A percentile compares a stretch with the other conserved stretches of the same genome.
Conservation (phyloP, 2,888 invertebrate species). For the Ptilodon capucinus region DNA sequence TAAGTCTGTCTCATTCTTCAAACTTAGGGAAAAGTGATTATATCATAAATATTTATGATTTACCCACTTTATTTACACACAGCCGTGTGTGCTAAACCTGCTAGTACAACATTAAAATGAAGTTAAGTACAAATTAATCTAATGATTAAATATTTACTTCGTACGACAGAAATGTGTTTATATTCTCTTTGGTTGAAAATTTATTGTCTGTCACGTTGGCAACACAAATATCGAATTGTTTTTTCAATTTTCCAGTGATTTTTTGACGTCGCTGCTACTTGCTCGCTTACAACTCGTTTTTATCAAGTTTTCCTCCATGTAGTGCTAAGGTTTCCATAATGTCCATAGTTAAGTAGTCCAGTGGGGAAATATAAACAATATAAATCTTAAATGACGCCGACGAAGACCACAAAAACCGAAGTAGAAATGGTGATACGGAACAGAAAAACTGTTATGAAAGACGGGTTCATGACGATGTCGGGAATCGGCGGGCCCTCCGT, state of each 20-base stretch:
- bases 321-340: slow-evolving; percentile 72
- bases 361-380: slow-evolving; percentile 61
- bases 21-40: too few species aligned
- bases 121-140: too few species aligned
- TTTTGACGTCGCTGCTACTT: slow-evolving; percentile 75
- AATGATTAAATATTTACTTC: too few species aligned
- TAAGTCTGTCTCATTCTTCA: too few species aligned
- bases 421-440: slow-evolving; percentile 94
- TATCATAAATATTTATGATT: too few species aligned
- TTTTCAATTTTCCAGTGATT: slow-evolving; percentile 73
- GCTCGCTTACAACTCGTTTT: slow-evolving; percentile 67
- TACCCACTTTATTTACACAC: too few species aligned
- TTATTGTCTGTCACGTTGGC: slow-evolving; percentile 15
- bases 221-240: slow-evolving; percentile 73
- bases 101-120: too few species aligned
- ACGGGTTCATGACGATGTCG: slow-evolving; percentile 93
- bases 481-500: slow-evolving; percentile 97
- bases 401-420: slow-evolving; percentile 91
- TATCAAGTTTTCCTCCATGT: slow-evolving; percentile 65
- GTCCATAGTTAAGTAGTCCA: slow-evolving; percentile 70
- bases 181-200: too few species aligned
- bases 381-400: slow-evolving; percentile 85
- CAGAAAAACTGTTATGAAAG: slow-evolving; percentile 93
- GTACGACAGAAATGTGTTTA: too few species aligned
- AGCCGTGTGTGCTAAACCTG: too few species aligned